A percentile compares a stretch with the other conserved stretches of the same genome.
phyloP scores from a whole-genome alignment of 2,113 vertebrate genomes.

The Zosterops lateralis region DNA sequence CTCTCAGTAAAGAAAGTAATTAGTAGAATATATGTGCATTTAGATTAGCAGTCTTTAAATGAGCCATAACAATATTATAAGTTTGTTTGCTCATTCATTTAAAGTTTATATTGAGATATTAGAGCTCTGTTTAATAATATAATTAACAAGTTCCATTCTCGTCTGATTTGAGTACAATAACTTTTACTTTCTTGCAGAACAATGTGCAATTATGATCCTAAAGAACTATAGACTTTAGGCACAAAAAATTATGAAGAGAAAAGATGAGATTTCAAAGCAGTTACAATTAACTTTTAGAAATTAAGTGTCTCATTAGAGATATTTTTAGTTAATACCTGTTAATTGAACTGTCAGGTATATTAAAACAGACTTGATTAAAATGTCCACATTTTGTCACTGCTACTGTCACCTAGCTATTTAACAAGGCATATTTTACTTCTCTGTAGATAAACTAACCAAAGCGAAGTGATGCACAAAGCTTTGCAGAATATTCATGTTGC shows the following conservation, averaged over 20 bases:
- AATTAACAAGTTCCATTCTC: neutral
- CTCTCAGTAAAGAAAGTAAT: neutral
- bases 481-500: neutral
- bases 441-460: neutral
- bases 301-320: neutral
- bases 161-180: neutral
- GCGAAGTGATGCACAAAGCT: neutral
- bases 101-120: conserved; percentile 11
- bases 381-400: neutral
- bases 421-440: neutral
- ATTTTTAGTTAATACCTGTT: conserved; percentile 37
- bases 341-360: conserved; percentile 22
- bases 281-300: conserved; percentile 5
- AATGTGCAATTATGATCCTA: neutral
- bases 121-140: conserved; percentile 15
- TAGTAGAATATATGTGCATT: neutral
- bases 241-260: neutral
- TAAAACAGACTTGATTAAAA: neutral
- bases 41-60: neutral
- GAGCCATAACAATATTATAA: neutral
- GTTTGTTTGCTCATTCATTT: conserved; percentile 4
- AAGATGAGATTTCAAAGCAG: neutral
- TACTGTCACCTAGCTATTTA: neutral
- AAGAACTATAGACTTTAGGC: conserved; percentile 12
- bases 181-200: neutral